These are phyloP conservation scores for Chascanopsetta lugubris DNA, from an alignment of 2,113 vertebrate species.

Conservation along the genomic window DNA sequence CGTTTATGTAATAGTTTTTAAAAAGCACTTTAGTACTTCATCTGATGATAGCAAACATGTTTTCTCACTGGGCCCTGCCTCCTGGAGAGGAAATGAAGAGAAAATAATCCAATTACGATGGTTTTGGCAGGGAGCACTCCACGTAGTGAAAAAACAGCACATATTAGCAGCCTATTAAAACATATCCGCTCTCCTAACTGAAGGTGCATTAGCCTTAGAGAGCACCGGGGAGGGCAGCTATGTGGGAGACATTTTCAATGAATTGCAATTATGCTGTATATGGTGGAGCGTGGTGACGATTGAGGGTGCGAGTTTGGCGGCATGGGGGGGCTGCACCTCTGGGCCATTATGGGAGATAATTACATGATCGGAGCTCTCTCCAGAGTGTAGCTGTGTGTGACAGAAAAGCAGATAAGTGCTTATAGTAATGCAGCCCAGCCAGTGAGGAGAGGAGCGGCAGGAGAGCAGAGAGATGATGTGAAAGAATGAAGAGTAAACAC, in stretches of 20 bases:
- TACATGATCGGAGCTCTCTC: slow-evolving; percentile 67
- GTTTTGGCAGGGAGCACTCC: slow-evolving; percentile 16
- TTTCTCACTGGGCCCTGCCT: slow-evolving; percentile 47
- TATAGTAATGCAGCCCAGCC: slow-evolving; percentile 70
- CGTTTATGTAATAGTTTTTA: slow-evolving; percentile 30
- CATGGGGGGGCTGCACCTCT: slow-evolving; percentile 36
- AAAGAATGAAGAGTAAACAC: slow-evolving; percentile 40
- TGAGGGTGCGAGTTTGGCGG: neutral
- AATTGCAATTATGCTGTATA: slow-evolving; percentile 63
- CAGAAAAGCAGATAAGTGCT: slow-evolving; percentile 68
- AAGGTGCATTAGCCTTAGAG: slow-evolving; percentile 18
- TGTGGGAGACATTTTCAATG: slow-evolving; percentile 63
- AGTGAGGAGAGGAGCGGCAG: slow-evolving; percentile 2
- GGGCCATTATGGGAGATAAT: slow-evolving; percentile 74
- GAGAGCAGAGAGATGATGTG: slow-evolving; percentile 3
- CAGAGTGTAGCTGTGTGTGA: slow-evolving; percentile 68
- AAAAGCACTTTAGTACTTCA: slow-evolving; percentile 34
- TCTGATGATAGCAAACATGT: slow-evolving; percentile 38
- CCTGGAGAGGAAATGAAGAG: slow-evolving; percentile 41
- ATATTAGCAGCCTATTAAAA: slow-evolving; percentile 49
- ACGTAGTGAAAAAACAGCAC: slow-evolving; percentile 11
- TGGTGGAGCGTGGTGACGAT: slow-evolving; percentile 24
- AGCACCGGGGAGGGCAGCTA: slow-evolving; percentile 1
- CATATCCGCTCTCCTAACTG: slow-evolving; percentile 24
- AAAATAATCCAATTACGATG: slow-evolving; percentile 56